Percentiles rank a stretch among this genome's conserved stretches.
Conservation (phyloP, 2,797 vertebrate genomes). For the Serranus cabrilla region DNA sequence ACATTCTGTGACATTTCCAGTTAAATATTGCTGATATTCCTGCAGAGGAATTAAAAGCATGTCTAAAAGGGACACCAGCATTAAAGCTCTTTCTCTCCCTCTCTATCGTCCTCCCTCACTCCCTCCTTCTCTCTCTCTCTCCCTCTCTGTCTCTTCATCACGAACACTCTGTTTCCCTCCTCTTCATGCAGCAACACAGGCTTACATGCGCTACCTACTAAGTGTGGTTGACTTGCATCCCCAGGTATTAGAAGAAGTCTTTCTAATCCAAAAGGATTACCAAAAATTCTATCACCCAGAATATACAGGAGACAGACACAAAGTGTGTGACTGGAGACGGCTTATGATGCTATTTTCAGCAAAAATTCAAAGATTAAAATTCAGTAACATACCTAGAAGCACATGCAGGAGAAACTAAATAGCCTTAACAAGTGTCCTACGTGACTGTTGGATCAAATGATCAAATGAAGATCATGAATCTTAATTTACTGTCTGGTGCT, state of each 20-base stretch:
- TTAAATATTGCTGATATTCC: conserved; percentile 92
- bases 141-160: conserved; percentile 56
- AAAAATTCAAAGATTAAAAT: conserved; percentile 59
- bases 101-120: conserved; percentile 42
- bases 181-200: conserved; percentile 59
- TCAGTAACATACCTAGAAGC: conserved; percentile 46
- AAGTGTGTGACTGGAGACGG: conserved; percentile 56
- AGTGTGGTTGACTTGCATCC: conserved; percentile 73
- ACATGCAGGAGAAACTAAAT: conserved; percentile 22
- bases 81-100: conserved; percentile 70
- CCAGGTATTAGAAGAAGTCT: conserved; percentile 71
- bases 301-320: conserved; percentile 63
- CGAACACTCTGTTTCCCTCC: conserved; percentile 51
- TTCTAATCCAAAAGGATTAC: conserved; percentile 79
- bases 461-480: not conserved
- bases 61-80: conserved; percentile 83
- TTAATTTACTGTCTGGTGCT: not conserved
- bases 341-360: conserved; percentile 69
- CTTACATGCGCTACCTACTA: conserved; percentile 75
- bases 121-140: conserved; percentile 5
- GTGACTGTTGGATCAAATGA: conserved; percentile 11
- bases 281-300: conserved; percentile 70
- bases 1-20: conserved; percentile 95
- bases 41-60: conserved; percentile 89
- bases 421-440: conserved; percentile 39